Conservation (phyloP, 1,140 invertebrate genomes). For the Matsumurasca onukii region DNA sequence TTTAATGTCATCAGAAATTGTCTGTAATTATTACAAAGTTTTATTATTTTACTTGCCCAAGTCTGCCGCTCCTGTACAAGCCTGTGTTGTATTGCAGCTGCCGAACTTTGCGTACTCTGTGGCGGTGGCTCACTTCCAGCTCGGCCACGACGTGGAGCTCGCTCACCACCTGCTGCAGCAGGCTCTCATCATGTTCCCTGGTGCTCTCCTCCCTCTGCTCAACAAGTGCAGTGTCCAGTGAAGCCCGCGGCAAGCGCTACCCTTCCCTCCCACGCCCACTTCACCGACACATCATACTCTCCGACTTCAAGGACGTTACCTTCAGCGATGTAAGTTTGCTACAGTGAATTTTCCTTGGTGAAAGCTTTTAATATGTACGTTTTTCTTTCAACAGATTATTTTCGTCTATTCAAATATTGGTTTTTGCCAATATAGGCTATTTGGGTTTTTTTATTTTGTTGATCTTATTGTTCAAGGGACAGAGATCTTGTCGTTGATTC, state of each 20-base stretch:
- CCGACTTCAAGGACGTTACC: slow-evolving; percentile 73
- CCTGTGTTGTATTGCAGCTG: slow-evolving; percentile 61
- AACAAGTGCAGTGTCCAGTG: slow-evolving; percentile 76
- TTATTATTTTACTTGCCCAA: too few relatives aligned
- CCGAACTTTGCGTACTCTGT: slow-evolving; percentile 88
- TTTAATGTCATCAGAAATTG: too few relatives aligned
- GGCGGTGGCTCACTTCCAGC: slow-evolving; percentile 73
- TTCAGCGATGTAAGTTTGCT: slow-evolving; percentile 41
- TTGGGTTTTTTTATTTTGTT: too few relatives aligned
- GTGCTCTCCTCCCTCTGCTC: slow-evolving; percentile 67
- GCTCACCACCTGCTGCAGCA: slow-evolving; percentile 69
- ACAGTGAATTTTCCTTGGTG: too few relatives aligned
- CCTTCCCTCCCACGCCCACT: slow-evolving; percentile 71
- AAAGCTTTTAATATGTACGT: too few relatives aligned
- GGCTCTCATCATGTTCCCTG: slow-evolving; percentile 83
- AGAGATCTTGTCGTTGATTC: too few relatives aligned
- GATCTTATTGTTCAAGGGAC: too few relatives aligned
- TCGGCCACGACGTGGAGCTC: slow-evolving; percentile 48
- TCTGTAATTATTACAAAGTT: too few relatives aligned
- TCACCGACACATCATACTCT: slow-evolving; percentile 75
- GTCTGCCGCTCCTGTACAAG: too few relatives aligned
- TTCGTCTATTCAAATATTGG: too few relatives aligned
- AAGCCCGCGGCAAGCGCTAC: slow-evolving; percentile 64
- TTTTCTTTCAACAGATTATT: too few relatives aligned
- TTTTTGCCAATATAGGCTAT: too few relatives aligned